phyloP scores from a whole-genome alignment of 2,888 invertebrate genomes.

The Amblyjoppa fuscipennis region DNA sequence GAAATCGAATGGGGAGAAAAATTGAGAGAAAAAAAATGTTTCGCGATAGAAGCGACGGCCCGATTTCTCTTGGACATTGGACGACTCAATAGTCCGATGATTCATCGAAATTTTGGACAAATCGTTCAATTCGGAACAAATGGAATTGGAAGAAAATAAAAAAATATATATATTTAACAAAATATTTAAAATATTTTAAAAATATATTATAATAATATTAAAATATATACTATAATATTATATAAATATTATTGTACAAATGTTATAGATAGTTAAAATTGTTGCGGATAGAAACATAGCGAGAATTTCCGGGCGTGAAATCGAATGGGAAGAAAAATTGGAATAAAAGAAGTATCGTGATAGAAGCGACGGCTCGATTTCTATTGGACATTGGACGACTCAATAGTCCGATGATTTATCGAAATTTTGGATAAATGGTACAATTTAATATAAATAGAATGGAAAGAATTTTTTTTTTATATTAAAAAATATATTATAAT shows the following conservation, averaged over 20 bases:
- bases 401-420: not conserved
- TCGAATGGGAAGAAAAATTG: too few relatives aligned
- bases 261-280: too few relatives aligned
- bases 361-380: too few relatives aligned
- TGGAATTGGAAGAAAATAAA: not conserved
- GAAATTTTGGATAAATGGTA: not conserved
- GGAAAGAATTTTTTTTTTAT: not conserved
- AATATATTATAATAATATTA: not conserved
- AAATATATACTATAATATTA: too few relatives aligned
- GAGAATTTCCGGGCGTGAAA: too few relatives aligned
- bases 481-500: not conserved
- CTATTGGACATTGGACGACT: too few relatives aligned
- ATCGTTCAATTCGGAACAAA: not conserved
- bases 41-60: not conserved
- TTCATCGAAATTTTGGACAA: not conserved
- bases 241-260: too few relatives aligned
- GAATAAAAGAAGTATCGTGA: too few relatives aligned
- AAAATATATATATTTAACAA: not conserved
- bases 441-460: not conserved
- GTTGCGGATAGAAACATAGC: too few relatives aligned
- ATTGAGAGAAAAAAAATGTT: not conserved
- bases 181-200: not conserved
- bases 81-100: not conserved
- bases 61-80: conserved; percentile 18
- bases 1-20: conserved; percentile 37